These are phyloP conservation scores for Octodonta nipae DNA, from an alignment of 2,888 invertebrate genomes.

Conservation along the genomic window DNA sequence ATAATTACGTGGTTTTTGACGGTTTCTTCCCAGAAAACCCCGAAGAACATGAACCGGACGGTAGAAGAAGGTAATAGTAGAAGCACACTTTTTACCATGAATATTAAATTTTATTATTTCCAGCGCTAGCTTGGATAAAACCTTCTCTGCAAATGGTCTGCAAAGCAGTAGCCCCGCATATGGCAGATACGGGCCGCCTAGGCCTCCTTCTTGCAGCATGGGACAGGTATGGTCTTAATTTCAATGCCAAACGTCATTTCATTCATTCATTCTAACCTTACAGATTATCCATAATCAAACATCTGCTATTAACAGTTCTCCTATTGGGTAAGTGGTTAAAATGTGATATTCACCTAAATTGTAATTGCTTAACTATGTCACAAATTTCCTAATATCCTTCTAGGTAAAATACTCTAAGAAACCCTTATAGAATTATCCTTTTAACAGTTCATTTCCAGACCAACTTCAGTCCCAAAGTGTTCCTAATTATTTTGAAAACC, in stretches of 20 bases:
- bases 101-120: no score
- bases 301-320: conserved; percentile 39
- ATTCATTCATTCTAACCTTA: conserved; percentile 24
- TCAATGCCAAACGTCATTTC: neutral
- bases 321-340: conserved; percentile 42
- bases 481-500: no score
- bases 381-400: no score
- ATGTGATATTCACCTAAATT: no score
- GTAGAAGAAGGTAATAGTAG: no score
- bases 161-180: conserved; percentile 25
- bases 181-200: conserved; percentile 49
- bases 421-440: no score
- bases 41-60: conserved; percentile 7
- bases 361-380: no score
- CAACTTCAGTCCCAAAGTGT: no score
- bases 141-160: conserved; percentile 31
- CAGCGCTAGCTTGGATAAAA: no score
- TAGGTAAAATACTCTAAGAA: no score
- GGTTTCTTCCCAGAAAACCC: conserved; percentile 50
- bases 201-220: conserved; percentile 54
- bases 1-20: conserved; percentile 76
- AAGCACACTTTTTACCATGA: no score
- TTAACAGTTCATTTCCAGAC: no score
- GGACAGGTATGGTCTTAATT: conserved; percentile 41
- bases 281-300: conserved; percentile 53